Base-by-base conservation (phyloP, 2,888 invertebrate species). In the Spicauda simplicius region DNA sequence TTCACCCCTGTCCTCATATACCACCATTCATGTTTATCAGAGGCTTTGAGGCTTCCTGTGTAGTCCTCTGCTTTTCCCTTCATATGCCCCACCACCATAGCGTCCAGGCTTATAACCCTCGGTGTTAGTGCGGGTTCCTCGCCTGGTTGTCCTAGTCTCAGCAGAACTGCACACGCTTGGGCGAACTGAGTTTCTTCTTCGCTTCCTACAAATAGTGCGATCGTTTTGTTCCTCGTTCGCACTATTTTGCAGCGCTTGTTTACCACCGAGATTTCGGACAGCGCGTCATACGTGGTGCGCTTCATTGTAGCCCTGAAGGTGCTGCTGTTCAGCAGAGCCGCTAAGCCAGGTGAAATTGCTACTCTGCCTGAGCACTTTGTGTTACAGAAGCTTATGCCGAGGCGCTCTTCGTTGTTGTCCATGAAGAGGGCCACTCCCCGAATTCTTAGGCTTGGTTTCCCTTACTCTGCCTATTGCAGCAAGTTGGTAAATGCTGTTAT, bases 71-170 rank as follows among this genome's bases (percentile, higher is more conserved):
- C 54, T 54, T 14, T n/a, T n/a, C n/a, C n/a, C n/a, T n/a, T n/a
- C n/a, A n/a, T n/a, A n/a, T n/a, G n/a, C n/a, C n/a, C n/a, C n/a
- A n/a, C n/a, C n/a, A n/a, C n/a, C n/a, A n/a, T n/a, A n/a, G n/a
- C n/a, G n/a, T n/a, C n/a, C n/a, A n/a, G n/a, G n/a, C n/a, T n/a
- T n/a, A n/a, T n/a, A n/a, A n/a, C n/a, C n/a, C n/a, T n/a, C n/a
- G n/a, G 54, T 25, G 54, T 54, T 54, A 7, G 5, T 54, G 3
- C 54, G 12, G 54, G 25, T 54, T 1, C 16, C 37, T 37, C 37
- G 37, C 11, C 19, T 16, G 19, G 19, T 37, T 57, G 37, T 57
- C 57, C 57, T 8, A 57, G 57, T 57, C 41, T 57, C 57, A 41
- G 57, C 19, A 57, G 57, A 2, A 57, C 30, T 19, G 12, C 57